A percentile compares a stretch with the other conserved stretches of the same genome.
These are phyloP conservation scores for Uria lomvia DNA, from an alignment of 2,113 vertebrate genomes.

Conservation along the genomic window DNA sequence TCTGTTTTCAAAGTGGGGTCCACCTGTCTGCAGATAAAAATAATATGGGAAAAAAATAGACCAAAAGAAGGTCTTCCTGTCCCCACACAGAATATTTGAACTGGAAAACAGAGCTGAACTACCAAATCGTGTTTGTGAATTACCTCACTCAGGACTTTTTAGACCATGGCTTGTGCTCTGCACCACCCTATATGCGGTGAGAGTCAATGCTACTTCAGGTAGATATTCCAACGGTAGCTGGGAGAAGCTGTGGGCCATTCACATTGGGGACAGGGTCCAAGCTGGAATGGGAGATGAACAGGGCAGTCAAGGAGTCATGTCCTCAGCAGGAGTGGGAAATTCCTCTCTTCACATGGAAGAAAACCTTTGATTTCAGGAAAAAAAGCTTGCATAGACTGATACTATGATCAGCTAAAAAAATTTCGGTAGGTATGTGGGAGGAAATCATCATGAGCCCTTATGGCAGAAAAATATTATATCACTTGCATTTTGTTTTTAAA, in stretches of 20 bases:
- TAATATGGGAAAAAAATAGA: background rate
- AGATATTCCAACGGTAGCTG: background rate
- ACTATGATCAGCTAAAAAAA: background rate
- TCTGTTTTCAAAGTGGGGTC: background rate
- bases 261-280: background rate
- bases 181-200: fast-evolving
- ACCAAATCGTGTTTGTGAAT: background rate
- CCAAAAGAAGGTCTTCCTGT: background rate
- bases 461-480: background rate
- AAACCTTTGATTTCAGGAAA: background rate
- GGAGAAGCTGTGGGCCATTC: background rate
- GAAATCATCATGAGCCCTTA: background rate
- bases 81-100: background rate
- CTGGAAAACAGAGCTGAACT: background rate
- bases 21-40: background rate
- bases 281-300: background rate
- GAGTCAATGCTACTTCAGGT: background rate
- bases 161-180: background rate
- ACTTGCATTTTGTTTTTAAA: background rate
- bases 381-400: background rate
- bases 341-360: background rate
- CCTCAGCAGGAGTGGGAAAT: background rate
- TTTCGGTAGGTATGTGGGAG: background rate
- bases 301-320: background rate
- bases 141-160: background rate